Percentiles rank a stretch among this genome's conserved stretches.
Conservation (phyloP, 2,797 vertebrate genomes). For the Sphenopsis melanotis region DNA sequence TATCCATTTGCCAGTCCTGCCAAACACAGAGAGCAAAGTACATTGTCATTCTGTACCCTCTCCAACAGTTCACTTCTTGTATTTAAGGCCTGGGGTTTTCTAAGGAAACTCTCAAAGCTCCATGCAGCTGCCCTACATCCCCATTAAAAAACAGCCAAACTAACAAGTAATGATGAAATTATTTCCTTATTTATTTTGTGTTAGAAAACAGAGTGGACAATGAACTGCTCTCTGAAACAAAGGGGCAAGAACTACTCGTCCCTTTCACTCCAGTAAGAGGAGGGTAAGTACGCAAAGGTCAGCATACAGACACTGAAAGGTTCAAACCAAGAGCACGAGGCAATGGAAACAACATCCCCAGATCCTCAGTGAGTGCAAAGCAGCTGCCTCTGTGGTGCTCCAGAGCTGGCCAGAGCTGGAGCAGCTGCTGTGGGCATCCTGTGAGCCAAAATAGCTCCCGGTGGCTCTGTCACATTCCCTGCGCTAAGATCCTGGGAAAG, state of each 20-base stretch:
- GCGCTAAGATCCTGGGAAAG: neutral
- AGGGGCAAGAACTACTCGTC: neutral
- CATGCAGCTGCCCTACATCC: neutral
- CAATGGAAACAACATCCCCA: constrained; percentile 8
- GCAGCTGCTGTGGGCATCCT: neutral
- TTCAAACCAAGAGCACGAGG: constrained; percentile 21
- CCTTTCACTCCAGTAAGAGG: constrained; percentile 16
- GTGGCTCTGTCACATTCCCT: neutral
- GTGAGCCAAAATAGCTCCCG: neutral
- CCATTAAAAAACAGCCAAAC: constrained; percentile 46
- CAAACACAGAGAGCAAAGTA: neutral
- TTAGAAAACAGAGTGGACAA: constrained; percentile 52
- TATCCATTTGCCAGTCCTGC: neutral
- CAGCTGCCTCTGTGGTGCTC: neutral
- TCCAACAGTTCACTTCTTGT: neutral
- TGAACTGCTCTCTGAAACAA: constrained; percentile 54
- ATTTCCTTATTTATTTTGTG: constrained; percentile 60
- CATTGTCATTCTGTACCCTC: neutral
- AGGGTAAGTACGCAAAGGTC: constrained; percentile 29
- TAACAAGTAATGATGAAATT: constrained; percentile 52
- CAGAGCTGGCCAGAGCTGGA: neutral
- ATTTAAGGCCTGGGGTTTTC: constrained; percentile 10
- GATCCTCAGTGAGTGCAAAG: neutral
- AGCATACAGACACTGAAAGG: constrained; percentile 3
- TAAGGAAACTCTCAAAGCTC: constrained; percentile 8